These are phyloP conservation scores for Geophilus truncorum DNA, from an alignment of 2,888 invertebrate species.

Conservation along the genomic window DNA sequence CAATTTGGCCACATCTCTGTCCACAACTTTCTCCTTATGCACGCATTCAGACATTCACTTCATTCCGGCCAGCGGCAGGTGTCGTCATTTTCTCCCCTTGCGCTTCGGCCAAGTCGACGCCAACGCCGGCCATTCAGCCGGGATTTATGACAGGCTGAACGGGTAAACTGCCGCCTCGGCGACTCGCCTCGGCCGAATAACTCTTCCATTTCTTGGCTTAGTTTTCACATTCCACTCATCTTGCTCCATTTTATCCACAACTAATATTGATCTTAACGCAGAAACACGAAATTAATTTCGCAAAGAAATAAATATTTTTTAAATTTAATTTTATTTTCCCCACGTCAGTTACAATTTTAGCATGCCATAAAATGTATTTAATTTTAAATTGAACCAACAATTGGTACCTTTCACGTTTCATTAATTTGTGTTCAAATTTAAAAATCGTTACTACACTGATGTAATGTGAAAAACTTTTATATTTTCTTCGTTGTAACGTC, in stretches of 20 bases:
- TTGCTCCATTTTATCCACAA: background rate
- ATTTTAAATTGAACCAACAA: too few species aligned
- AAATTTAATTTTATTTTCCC: too few species aligned
- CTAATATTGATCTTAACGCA: background rate
- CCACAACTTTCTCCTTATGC: slow-evolving; percentile 19
- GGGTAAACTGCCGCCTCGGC: slow-evolving; percentile 23
- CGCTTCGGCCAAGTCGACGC: slow-evolving; percentile 12
- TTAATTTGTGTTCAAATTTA: too few species aligned
- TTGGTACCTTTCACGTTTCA: too few species aligned
- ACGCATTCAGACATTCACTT: slow-evolving; percentile 4
- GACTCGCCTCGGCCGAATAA: slow-evolving; percentile 21
- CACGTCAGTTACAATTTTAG: too few species aligned
- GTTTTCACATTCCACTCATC: slow-evolving; percentile 24
- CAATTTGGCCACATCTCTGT: background rate
- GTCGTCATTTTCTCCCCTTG: slow-evolving; percentile 21
- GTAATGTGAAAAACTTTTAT: too few species aligned
- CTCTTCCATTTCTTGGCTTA: slow-evolving; percentile 22
- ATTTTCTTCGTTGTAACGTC: too few species aligned
- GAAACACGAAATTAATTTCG: background rate
- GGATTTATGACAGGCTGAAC: slow-evolving; percentile 4
- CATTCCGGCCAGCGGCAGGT: slow-evolving; percentile 21
- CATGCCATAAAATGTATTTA: too few species aligned
- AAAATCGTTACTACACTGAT: too few species aligned
- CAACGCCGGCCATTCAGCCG: background rate
- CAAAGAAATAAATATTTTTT: too few species aligned